Evolutionary conservation across 2,888 invertebrate species (phyloP).

Genomic region (Oscheius myriophilus): DNA sequence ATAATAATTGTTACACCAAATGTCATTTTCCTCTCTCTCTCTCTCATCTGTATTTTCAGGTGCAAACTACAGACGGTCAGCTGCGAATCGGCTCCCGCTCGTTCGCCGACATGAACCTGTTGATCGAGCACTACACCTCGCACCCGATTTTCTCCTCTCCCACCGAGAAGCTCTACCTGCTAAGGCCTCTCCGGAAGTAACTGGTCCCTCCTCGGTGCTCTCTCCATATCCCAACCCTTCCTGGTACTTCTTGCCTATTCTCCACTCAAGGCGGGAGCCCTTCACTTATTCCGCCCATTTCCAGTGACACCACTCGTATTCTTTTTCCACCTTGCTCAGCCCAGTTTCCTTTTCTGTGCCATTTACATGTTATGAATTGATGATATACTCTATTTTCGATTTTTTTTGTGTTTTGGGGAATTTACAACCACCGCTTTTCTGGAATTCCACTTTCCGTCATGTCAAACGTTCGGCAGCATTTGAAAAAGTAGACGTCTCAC

Average conservation of each 20-base stretch:
- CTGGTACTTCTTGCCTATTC: conserved; percentile 18
- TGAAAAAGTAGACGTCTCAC: no score
- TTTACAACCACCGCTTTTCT: background rate
- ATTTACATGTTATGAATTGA: no score
- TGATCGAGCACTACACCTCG: conserved; percentile 97
- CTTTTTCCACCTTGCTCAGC: background rate
- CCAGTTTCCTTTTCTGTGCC: background rate
- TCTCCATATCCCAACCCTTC: conserved; percentile 72
- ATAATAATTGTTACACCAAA: no score
- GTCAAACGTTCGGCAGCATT: no score
- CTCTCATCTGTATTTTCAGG: conserved; percentile 22
- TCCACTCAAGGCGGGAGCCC: background rate
- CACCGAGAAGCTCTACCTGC: conserved; percentile 95
- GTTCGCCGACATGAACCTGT: conserved; percentile 92
- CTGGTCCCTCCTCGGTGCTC: conserved; percentile 74
- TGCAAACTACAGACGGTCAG: conserved; percentile 77
- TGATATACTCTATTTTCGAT: no score
- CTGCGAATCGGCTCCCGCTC: conserved; percentile 89
- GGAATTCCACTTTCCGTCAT: background rate
- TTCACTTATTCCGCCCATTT: background rate
- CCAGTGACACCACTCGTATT: background rate
- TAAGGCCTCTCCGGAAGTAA: conserved; percentile 81
- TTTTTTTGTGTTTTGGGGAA: no score
- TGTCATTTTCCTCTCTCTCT: no score
- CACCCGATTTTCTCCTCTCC: conserved; percentile 98